Evolutionary conservation across 2,888 invertebrate species (phyloP).

Genomic region (Ashinkailepas kermadecensis): DNA sequence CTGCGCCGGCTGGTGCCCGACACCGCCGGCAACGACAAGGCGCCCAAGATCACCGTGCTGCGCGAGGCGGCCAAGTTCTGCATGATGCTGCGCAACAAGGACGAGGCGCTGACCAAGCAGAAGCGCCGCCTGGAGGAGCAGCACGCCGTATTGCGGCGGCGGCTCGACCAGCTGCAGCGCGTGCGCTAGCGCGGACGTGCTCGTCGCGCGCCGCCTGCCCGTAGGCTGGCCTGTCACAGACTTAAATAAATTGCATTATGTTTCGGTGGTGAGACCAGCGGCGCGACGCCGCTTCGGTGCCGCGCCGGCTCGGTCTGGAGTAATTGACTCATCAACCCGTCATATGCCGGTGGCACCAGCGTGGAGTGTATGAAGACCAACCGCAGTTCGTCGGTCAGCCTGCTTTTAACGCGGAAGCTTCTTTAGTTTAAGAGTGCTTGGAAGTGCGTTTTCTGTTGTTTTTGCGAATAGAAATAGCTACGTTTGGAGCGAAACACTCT

Average conservation of each 20-base stretch:
- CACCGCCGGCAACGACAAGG: constrained; percentile 14
- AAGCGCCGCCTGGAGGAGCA: constrained; percentile 12
- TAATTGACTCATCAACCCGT: background rate
- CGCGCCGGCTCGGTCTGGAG: background rate
- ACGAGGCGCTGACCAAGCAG: constrained; percentile 16
- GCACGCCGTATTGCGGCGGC: background rate
- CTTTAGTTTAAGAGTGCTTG: constrained; percentile 6
- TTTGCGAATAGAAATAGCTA: background rate
- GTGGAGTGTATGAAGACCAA: background rate
- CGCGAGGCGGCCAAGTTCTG: constrained; percentile 24
- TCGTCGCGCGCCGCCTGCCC: background rate
- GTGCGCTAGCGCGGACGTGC: background rate
- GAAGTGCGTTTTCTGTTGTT: constrained; percentile 2
- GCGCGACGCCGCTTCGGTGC: background rate
- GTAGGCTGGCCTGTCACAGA: background rate
- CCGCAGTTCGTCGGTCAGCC: background rate
- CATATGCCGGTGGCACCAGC: background rate
- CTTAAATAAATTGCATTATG: constrained; percentile 1
- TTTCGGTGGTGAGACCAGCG: background rate
- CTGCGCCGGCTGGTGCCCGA: constrained; percentile 18
- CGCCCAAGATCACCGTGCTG: constrained; percentile 20
- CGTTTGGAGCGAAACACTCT: background rate
- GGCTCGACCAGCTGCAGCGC: background rate
- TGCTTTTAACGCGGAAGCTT: background rate
- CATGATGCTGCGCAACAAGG: constrained; percentile 20